Evolutionary conservation across 1,140 invertebrate genomes (phyloP), one percentile per base, ranked within the genome.

Genomic region (Drosophila bipectinata): DNA sequence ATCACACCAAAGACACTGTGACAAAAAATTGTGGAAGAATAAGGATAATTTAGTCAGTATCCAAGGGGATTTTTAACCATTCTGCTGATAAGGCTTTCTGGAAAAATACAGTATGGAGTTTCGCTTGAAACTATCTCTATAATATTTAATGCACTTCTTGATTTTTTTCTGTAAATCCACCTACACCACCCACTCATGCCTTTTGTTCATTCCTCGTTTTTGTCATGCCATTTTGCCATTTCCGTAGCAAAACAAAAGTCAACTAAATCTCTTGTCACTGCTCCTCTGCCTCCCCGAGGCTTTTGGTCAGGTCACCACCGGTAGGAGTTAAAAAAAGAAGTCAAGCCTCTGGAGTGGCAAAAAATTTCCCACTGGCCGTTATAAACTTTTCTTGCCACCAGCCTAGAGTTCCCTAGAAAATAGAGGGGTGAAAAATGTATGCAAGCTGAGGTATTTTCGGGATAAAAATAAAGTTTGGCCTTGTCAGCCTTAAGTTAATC

Each of bases 151-250:
- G 3, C 6, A 47, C 1, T 21, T 21, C 21, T 9, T 15, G 5
- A 18, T 21, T 47, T 21, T 47, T 47, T 21, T 21, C 18, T 24
- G 15, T 18, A 1, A 32, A 18, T 53, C 47, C 57, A 45, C 45
- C 30, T 8, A 18, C 12, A 28, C 24, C 53, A 34, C 72, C 61
- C 26, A 10, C 63, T 62, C 45, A 39, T 64, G 53, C 72, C 72
- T 75, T 75, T 77, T 60, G 62, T 69, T 73, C 74, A 77, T 77
- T 77, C 45, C 47, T 69, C 73, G 63, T 77, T 77, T 59, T 77
- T 77, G 74, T 77, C 74, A 77, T 77, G 74, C 73, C 72, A 77
- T 77, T 77, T 77, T 77, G 64, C 73, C 74, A 77, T 77, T 77
- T 77, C 74, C 74, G 74, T 71, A 57, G 56, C 73, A 56, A 75